Percentiles rank a stretch among this genome's conserved stretches.
Evolutionary conservation across 1,140 invertebrate species (phyloP).

Genomic region (Pogonognathellus flavescens): DNA sequence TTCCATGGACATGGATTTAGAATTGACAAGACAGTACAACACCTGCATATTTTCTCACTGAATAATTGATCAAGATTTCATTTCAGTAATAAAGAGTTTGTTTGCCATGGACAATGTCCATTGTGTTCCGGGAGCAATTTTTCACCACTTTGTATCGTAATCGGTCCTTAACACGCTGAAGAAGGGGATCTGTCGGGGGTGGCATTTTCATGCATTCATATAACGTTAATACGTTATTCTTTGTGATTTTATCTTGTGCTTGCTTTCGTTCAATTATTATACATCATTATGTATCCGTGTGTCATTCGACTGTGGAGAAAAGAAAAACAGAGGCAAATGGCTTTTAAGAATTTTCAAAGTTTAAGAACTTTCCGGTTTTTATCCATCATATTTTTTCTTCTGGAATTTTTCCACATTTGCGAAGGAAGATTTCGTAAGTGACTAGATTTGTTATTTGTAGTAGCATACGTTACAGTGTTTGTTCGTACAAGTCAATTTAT

Average conservation of each 20-base stretch:
- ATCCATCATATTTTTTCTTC: slow-evolving; percentile 10
- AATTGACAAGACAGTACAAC: slow-evolving; percentile 11
- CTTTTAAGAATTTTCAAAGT: slow-evolving; percentile 18
- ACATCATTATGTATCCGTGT: slow-evolving; percentile 4
- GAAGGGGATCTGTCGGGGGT: slow-evolving; percentile 2
- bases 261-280: background rate
- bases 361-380: slow-evolving; percentile 17
- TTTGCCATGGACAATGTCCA: slow-evolving; percentile 19
- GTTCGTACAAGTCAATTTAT: too few relatives aligned
- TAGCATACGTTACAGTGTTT: too few relatives aligned
- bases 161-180: slow-evolving; percentile 37
- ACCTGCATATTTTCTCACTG: slow-evolving; percentile 18
- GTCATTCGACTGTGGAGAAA: slow-evolving; percentile 8
- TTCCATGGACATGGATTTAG: background rate
- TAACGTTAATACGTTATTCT: background rate
- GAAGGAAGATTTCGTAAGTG: slow-evolving; percentile 72
- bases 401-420: slow-evolving; percentile 70
- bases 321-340: slow-evolving; percentile 16
- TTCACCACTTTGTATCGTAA: slow-evolving; percentile 40
- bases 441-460: too few relatives aligned
- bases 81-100: background rate
- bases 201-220: background rate
- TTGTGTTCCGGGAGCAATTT: slow-evolving; percentile 28
- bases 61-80: slow-evolving; percentile 39
- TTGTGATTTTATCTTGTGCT: slow-evolving; percentile 5